phyloP scores from a whole-genome alignment of 2,797 vertebrate genomes.

The Pantherophis vulpinus region DNA sequence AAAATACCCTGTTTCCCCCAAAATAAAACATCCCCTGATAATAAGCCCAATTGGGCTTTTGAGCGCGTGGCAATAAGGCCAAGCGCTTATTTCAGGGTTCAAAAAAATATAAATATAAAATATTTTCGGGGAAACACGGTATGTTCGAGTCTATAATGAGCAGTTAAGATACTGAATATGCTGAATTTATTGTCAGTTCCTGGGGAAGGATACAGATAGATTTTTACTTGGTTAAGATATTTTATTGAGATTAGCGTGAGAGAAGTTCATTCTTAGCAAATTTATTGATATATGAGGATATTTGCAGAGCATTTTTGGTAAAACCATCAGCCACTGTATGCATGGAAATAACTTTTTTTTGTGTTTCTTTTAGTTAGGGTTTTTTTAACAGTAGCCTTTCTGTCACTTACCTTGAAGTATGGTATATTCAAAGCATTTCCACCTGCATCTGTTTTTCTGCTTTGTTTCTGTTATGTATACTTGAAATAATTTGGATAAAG shows the following conservation, averaged over 20 bases:
- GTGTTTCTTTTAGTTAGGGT: neutral
- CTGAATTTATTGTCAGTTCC: slow-evolving; percentile 15
- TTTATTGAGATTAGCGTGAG: slow-evolving; percentile 3
- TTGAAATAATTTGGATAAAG: slow-evolving; percentile 74
- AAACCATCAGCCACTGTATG: neutral
- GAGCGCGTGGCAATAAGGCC: too few relatives aligned
- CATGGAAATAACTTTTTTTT: slow-evolving; percentile 25
- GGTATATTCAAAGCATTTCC: slow-evolving; percentile 62
- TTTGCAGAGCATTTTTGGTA: neutral
- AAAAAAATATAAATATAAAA: too few relatives aligned
- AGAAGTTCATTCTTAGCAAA: slow-evolving; percentile 12
- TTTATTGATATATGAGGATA: neutral
- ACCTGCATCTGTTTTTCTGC: slow-evolving; percentile 69
- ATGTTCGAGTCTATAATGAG: neutral
- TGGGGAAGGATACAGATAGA: neutral
- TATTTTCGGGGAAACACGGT: too few relatives aligned
- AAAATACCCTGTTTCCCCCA: neutral
- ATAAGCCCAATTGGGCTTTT: too few relatives aligned
- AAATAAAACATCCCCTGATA: too few relatives aligned
- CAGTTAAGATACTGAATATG: neutral
- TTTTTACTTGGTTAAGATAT: slow-evolving; percentile 2
- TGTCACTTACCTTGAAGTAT: slow-evolving; percentile 61
- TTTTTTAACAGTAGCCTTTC: neutral
- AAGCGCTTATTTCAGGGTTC: too few relatives aligned
- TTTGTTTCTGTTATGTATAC: slow-evolving; percentile 73